Percentiles rank a stretch among this genome's conserved stretches.
phyloP scores from a whole-genome alignment of 2,888 invertebrate genomes.

The Tenthredo notha region DNA sequence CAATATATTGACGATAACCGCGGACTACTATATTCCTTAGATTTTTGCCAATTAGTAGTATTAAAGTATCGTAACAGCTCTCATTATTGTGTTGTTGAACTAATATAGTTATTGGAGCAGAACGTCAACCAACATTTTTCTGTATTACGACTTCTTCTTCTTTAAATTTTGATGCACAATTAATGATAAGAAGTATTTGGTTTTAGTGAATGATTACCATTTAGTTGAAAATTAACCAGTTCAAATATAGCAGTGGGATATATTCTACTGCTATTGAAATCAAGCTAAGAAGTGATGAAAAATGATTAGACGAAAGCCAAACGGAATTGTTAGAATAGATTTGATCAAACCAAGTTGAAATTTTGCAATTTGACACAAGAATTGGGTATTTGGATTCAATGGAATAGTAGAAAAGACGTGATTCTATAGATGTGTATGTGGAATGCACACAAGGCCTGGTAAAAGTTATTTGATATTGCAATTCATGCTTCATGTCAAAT shows the following conservation, averaged over 20 bases:
- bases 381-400: no score
- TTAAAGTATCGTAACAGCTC: not conserved
- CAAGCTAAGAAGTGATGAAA: not conserved
- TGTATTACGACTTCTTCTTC: not conserved
- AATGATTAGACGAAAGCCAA: not conserved
- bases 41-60: constrained; percentile 34
- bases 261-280: not conserved
- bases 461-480: no score
- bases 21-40: not conserved
- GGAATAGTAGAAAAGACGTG: no score
- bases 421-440: no score
- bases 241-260: not conserved
- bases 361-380: no score
- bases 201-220: not conserved
- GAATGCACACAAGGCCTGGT: no score
- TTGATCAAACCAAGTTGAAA: no score
- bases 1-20: not conserved
- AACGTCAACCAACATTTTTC: constrained; percentile 1
- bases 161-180: not conserved
- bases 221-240: not conserved
- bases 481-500: no score
- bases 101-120: constrained; percentile 35
- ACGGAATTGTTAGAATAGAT: no score
- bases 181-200: not conserved
- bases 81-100: constrained; percentile 25